phyloP scores from a whole-genome alignment of 2,113 vertebrate genomes.

The Pelecanoides urinatrix region DNA sequence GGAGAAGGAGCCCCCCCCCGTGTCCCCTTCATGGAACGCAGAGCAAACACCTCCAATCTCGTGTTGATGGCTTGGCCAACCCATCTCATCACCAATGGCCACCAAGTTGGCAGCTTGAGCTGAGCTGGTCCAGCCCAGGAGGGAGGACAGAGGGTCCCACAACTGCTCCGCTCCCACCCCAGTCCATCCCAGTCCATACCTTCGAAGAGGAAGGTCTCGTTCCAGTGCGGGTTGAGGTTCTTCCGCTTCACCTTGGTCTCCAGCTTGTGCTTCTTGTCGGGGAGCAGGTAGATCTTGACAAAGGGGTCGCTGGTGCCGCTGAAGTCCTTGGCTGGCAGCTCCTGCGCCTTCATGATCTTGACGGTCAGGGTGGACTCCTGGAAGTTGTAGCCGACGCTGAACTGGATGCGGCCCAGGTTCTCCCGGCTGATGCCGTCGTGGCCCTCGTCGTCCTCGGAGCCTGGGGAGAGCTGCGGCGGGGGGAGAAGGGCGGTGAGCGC shows the following conservation, averaged over 20 bases:
- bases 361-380: slow-evolving; percentile 97
- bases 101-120: rapidly evolving
- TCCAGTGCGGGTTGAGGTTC: slow-evolving; percentile 99
- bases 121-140: not conserved
- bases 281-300: slow-evolving; percentile 97
- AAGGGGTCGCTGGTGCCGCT: slow-evolving; percentile 98
- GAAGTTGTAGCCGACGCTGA: slow-evolving; percentile 99
- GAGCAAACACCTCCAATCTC: not conserved
- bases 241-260: slow-evolving; percentile 99
- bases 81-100: rapidly evolving
- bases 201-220: slow-evolving; percentile 98
- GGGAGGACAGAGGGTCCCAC: not conserved
- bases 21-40: not conserved
- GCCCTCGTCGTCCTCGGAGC: slow-evolving; percentile 91
- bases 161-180: rapidly evolving
- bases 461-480: slow-evolving; percentile 84
- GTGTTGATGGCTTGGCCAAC: not conserved
- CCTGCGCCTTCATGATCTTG: slow-evolving; percentile 96
- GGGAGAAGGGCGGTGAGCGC: not conserved
- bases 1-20: not conserved
- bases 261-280: slow-evolving; percentile 98
- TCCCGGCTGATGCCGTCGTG: slow-evolving; percentile 90
- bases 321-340: slow-evolving; percentile 98
- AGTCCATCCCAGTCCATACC: slow-evolving; percentile 68
- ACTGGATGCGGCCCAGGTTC: slow-evolving; percentile 97